phyloP scores from a whole-genome alignment of 1,140 invertebrate genomes.

The Zeugodacus cucurbitae region DNA sequence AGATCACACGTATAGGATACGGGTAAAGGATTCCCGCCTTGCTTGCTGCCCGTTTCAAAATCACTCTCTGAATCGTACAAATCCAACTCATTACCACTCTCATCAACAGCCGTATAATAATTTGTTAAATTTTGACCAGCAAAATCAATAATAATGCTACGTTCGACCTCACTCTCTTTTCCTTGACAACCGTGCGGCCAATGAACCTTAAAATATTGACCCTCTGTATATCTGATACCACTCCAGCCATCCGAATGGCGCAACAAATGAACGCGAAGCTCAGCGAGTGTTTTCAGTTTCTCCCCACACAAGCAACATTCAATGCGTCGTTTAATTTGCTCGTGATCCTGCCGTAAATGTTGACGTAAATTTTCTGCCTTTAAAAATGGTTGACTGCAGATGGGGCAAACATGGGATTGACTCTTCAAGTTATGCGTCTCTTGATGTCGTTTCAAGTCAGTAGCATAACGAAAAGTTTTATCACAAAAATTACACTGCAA shows the following conservation, averaged over 20 bases:
- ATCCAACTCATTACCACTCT: conserved; percentile 55
- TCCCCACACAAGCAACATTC: conserved; percentile 51
- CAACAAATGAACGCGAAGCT: conserved; percentile 50
- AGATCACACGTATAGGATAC: conserved; percentile 48
- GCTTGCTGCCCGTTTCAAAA: conserved; percentile 23
- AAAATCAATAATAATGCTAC: conserved; percentile 50
- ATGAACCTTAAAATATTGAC: conserved; percentile 49
- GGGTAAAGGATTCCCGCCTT: background rate
- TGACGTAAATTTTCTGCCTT: conserved; percentile 34
- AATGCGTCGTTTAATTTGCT: background rate
- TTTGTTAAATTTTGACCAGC: conserved; percentile 52
- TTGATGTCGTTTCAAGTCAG: conserved; percentile 34
- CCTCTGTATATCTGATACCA: conserved; percentile 46
- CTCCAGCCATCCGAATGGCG: conserved; percentile 49
- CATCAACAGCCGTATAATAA: conserved; percentile 54
- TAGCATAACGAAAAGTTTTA: conserved; percentile 26
- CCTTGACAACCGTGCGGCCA: conserved; percentile 49
- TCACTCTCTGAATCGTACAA: conserved; percentile 56
- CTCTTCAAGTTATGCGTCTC: conserved; percentile 9
- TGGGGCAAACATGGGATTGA: conserved; percentile 4
- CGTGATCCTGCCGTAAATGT: background rate
- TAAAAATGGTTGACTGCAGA: conserved; percentile 40
- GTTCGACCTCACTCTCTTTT: conserved; percentile 46
- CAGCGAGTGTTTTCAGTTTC: conserved; percentile 44
- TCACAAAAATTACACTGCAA: conserved; percentile 35